Evolutionary conservation across 1,140 invertebrate genomes (phyloP).

Genomic region (Apis florea): DNA sequence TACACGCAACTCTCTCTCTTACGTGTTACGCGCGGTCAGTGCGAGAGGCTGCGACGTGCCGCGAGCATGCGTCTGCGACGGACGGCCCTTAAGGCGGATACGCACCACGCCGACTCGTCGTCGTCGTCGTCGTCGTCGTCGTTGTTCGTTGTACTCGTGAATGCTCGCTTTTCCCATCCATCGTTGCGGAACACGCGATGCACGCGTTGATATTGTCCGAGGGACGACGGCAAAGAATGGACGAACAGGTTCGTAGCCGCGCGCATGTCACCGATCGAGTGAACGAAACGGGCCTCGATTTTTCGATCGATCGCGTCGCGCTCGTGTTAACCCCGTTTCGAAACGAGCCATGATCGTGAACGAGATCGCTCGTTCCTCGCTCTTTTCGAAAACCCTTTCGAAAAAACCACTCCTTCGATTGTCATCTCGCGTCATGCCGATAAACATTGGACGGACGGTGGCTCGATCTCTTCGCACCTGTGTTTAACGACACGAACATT

Average conservation of each 20-base stretch:
- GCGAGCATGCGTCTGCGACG: conserved; percentile 66
- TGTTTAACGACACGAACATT: background rate
- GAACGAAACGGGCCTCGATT: conserved; percentile 24
- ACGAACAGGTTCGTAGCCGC: conserved; percentile 50
- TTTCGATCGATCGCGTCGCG: background rate
- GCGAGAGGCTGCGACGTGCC: conserved; percentile 66
- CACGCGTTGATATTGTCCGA: conserved; percentile 14
- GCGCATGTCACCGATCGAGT: conserved; percentile 39
- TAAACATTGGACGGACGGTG: background rate
- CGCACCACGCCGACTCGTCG: conserved; percentile 61
- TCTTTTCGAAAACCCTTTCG: background rate
- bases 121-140: background rate
- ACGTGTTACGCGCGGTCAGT: conserved; percentile 69
- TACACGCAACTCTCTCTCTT: conserved; percentile 61
- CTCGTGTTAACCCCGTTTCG: background rate
- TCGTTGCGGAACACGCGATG: background rate
- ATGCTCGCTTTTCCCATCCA: conserved; percentile 27
- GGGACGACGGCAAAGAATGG: conserved; percentile 38
- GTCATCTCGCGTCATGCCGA: conserved; percentile 8
- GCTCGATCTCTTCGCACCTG: background rate
- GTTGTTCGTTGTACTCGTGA: conserved; percentile 14
- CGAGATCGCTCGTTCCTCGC: background rate
- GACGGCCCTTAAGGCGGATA: conserved; percentile 63
- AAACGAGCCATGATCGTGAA: background rate
- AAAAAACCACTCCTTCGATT: background rate